A percentile compares a stretch with the other conserved stretches of the same genome.
Evolutionary conservation across 2,113 vertebrate genomes (phyloP).

Genomic region (Coregonus clupeaformis): DNA sequence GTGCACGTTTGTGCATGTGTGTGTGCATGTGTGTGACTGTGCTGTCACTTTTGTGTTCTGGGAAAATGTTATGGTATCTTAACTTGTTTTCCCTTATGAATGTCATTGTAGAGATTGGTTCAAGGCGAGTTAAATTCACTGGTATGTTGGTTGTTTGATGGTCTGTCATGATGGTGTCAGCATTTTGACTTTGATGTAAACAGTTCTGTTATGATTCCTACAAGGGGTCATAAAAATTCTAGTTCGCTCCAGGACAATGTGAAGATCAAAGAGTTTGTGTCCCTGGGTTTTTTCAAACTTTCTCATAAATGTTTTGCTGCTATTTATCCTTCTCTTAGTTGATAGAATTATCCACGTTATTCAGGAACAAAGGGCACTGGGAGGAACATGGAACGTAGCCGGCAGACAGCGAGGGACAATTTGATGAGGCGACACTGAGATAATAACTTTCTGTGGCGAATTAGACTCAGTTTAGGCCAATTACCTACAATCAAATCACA

Average conservation of each 20-base stretch:
- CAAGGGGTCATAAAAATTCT: too few species aligned
- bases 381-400: not conserved
- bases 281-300: not conserved
- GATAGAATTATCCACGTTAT: not conserved
- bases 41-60: not conserved
- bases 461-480: conserved; percentile 83
- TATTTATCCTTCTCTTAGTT: not conserved
- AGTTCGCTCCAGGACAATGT: too few species aligned
- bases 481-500: conserved; percentile 78
- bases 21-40: not conserved
- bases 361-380: not conserved
- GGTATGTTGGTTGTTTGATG: too few species aligned
- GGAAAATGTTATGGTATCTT: not conserved
- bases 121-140: too few species aligned
- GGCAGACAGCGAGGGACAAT: not conserved
- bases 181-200: too few species aligned
- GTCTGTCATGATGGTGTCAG: too few species aligned
- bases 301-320: not conserved
- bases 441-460: conserved; percentile 81
- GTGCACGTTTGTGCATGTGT: not conserved
- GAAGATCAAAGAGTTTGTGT: too few species aligned
- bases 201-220: too few species aligned
- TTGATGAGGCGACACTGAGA: conserved; percentile 70
- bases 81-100: not conserved
- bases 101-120: too few species aligned